phyloP scores from a whole-genome alignment of 2,888 invertebrate genomes.

The Meiosimyza decipiens region DNA sequence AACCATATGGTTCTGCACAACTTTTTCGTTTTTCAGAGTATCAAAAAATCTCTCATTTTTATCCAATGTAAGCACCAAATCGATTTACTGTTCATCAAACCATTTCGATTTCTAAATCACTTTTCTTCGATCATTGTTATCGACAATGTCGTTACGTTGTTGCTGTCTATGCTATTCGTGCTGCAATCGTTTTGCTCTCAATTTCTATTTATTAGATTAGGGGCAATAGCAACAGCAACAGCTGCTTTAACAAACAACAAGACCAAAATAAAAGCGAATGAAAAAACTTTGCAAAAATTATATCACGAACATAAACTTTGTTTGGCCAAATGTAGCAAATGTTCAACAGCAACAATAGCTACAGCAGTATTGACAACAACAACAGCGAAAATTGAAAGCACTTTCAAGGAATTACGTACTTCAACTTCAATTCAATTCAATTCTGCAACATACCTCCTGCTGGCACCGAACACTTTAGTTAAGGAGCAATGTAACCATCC shows the following conservation, averaged over 20 bases:
- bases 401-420: constrained; percentile 50
- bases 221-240: constrained; percentile 28
- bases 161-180: neutral
- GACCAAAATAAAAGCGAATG: neutral
- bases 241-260: constrained; percentile 29
- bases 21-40: no score
- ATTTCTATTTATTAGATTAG: constrained; percentile 63
- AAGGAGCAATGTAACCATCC: neutral
- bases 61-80: no score
- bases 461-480: no score
- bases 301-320: constrained; percentile 26
- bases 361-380: constrained; percentile 14
- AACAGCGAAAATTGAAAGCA: constrained; percentile 53
- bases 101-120: constrained; percentile 27
- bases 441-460: no score
- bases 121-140: neutral
- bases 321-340: constrained; percentile 7
- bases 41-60: no score
- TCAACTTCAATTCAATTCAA: constrained; percentile 1
- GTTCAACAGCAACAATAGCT: constrained; percentile 7
- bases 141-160: neutral
- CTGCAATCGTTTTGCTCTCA: constrained; percentile 52
- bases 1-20: no score
- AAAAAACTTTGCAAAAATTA: neutral
- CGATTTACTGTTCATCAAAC: no score